These are phyloP conservation scores for Scleropages formosus DNA, from an alignment of 2,797 vertebrate species.

Conservation along the genomic window DNA sequence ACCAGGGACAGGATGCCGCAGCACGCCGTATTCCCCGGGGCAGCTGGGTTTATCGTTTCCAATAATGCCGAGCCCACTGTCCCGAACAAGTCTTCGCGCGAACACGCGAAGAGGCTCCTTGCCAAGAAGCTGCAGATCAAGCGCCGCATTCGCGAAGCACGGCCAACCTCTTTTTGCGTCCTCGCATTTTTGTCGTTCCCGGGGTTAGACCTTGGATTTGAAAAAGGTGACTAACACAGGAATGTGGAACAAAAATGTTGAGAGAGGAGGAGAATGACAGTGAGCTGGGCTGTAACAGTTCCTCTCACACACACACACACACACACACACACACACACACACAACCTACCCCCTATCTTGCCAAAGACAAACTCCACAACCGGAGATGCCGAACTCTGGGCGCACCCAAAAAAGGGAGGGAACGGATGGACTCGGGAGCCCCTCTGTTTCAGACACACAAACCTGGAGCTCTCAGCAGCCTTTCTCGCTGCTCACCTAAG, in stretches of 20 bases:
- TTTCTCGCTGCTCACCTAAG: not conserved
- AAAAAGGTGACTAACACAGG: conserved; percentile 19
- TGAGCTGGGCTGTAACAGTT: not conserved
- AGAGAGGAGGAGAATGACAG: not conserved
- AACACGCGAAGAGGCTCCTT: too few relatives aligned
- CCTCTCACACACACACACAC: not conserved
- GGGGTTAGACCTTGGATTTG: conserved; percentile 31
- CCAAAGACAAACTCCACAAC: not conserved
- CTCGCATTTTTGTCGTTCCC: conserved; percentile 54
- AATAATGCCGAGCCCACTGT: too few relatives aligned
- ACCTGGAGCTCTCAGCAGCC: conserved; percentile 52
- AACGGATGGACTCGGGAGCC: not conserved
- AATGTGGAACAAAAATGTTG: conserved; percentile 14
- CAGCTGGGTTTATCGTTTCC: too few relatives aligned
- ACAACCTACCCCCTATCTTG: too few relatives aligned
- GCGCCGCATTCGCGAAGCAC: too few relatives aligned
- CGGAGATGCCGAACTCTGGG: conserved; percentile 37
- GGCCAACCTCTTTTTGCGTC: too few relatives aligned
- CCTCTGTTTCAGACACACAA: conserved; percentile 38
- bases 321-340: not conserved
- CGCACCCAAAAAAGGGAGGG: not conserved
- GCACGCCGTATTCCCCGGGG: too few relatives aligned
- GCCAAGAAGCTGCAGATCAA: too few relatives aligned
- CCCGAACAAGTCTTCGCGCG: too few relatives aligned
- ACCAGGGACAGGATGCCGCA: too few relatives aligned